A percentile compares a stretch with the other conserved stretches of the same genome.
These are phyloP conservation scores for Caranx melampygus DNA, from an alignment of 2,113 vertebrate genomes.

Conservation along the genomic window DNA sequence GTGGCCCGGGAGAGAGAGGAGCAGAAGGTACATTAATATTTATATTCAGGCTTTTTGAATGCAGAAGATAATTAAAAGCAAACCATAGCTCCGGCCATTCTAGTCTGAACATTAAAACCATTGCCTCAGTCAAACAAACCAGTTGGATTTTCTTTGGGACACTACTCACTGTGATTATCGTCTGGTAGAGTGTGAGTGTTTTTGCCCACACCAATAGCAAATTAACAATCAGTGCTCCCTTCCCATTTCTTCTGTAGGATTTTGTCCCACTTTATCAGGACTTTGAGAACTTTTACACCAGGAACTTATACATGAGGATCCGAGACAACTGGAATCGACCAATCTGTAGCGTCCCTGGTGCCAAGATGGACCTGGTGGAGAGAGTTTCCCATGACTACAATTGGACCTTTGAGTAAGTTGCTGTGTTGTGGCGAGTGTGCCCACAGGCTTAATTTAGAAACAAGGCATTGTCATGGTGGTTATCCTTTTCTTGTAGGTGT, in stretches of 20 bases:
- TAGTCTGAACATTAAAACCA: neutral
- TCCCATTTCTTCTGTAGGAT: slow-evolving; percentile 83
- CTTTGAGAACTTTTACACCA: slow-evolving; percentile 98
- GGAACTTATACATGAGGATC: slow-evolving; percentile 97
- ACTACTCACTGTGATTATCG: too few species aligned
- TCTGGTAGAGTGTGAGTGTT: too few species aligned
- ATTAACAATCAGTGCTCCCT: neutral
- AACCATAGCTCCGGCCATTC: accelerated
- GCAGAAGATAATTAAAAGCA: neutral
- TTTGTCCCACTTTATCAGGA: slow-evolving; percentile 98
- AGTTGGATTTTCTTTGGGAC: neutral
- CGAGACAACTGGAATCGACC: slow-evolving; percentile 98
- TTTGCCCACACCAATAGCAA: neutral
- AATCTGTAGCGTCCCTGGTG: slow-evolving; percentile 93
- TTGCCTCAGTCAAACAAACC: neutral
- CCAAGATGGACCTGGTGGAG: slow-evolving; percentile 93
- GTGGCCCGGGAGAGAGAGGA: slow-evolving; percentile 93
- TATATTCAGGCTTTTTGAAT: neutral
- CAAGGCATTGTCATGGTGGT: neutral
- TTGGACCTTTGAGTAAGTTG: slow-evolving; percentile 94
- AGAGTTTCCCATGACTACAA: slow-evolving; percentile 92
- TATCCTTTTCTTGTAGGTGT: neutral
- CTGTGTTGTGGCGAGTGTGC: neutral
- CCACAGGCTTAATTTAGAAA: neutral
- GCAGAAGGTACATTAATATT: slow-evolving; percentile 87